A percentile compares a stretch with the other conserved stretches of the same genome.
Conservation (phyloP, 2,888 invertebrate species). For the Nudaria mundana region DNA sequence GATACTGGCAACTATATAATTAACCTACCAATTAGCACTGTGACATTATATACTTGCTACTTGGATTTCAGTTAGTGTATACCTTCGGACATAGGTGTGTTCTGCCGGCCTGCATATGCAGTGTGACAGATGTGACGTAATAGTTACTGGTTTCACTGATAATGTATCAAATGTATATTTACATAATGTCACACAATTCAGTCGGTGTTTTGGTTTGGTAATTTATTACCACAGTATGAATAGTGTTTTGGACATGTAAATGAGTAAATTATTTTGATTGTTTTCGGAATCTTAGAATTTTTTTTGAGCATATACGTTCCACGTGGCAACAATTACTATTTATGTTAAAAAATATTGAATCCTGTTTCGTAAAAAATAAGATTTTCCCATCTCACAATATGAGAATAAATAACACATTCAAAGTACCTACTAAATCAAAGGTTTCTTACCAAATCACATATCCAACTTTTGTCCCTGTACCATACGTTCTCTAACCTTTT, state of each 20-base stretch:
- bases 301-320: too few species aligned
- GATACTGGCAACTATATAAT: slow-evolving; percentile 17
- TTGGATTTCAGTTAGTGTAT: too few species aligned
- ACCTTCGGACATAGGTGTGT: slow-evolving; percentile 42
- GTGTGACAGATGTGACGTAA: slow-evolving; percentile 41
- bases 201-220: slow-evolving; percentile 14
- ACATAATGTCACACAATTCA: slow-evolving; percentile 16
- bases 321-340: too few species aligned
- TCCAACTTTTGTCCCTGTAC: slow-evolving; percentile 9
- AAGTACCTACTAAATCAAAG: background rate
- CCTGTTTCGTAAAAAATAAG: too few species aligned
- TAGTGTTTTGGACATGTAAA: too few species aligned
- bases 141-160: slow-evolving; percentile 28
- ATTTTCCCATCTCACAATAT: too few species aligned
- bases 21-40: slow-evolving; percentile 43
- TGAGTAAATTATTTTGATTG: too few species aligned
- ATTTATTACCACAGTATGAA: slow-evolving; percentile 12
- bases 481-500: slow-evolving; percentile 17
- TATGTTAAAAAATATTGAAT: too few species aligned
- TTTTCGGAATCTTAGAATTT: background rate
- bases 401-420: background rate
- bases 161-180: slow-evolving; percentile 26
- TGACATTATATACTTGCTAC: too few species aligned
- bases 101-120: slow-evolving; percentile 47
- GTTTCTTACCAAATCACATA: background rate